Conservation (phyloP, 2,113 vertebrate species). For the Tautogolabrus adspersus region DNA sequence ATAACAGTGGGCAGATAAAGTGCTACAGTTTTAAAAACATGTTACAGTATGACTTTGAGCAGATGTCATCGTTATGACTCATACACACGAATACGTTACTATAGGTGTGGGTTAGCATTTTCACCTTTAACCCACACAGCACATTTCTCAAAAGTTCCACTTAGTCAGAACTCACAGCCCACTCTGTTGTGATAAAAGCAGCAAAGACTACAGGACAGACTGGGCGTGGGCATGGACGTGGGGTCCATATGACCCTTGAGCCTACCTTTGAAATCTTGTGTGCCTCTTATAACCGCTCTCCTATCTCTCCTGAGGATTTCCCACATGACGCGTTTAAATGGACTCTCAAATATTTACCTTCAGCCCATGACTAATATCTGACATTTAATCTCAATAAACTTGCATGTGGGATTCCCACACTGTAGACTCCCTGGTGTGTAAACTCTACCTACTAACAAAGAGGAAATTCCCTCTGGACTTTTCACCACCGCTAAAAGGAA, state of each 20-base stretch:
- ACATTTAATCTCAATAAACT: background rate
- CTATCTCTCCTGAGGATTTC: background rate
- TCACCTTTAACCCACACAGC: constrained; percentile 24
- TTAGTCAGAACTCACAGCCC: constrained; percentile 40
- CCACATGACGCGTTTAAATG: background rate
- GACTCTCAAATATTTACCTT: background rate
- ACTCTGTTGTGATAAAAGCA: constrained; percentile 1
- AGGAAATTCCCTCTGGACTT: constrained; percentile 46
- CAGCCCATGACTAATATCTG: background rate
- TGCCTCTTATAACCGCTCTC: rapidly evolving
- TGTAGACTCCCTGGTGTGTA: background rate
- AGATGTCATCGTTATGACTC: constrained; percentile 38
- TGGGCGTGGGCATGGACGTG: constrained; percentile 7
- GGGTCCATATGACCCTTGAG: constrained; percentile 23
- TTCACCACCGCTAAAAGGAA: constrained; percentile 32
- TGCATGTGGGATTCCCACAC: too few relatives aligned
- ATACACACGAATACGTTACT: constrained; percentile 25
- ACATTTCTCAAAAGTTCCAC: constrained; percentile 15
- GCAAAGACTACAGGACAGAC: background rate
- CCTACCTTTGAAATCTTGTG: background rate
- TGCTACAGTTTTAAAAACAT: constrained; percentile 11
- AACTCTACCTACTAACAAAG: background rate
- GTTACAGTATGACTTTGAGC: background rate
- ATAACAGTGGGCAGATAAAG: constrained; percentile 17
- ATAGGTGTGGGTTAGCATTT: constrained; percentile 32